Evolutionary conservation across 2,888 invertebrate genomes (phyloP).

Genomic region (Eupithecia tripunctaria): DNA sequence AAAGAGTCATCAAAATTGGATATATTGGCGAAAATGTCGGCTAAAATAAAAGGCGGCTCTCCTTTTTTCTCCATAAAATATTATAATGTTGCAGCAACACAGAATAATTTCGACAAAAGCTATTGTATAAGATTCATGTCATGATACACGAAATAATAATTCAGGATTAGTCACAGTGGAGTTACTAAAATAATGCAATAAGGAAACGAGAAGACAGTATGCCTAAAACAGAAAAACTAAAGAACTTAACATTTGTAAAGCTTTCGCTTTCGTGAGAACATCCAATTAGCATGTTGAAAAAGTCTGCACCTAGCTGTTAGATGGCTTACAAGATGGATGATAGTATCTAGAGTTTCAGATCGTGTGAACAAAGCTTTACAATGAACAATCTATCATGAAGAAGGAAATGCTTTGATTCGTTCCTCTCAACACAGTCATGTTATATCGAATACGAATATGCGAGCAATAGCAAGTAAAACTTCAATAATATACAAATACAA

Average conservation of each 20-base stretch:
- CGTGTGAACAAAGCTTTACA: conserved; percentile 62
- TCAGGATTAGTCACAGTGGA: conserved; percentile 16
- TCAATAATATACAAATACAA: neutral
- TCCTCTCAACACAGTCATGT: neutral
- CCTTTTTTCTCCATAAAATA: neutral
- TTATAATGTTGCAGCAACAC: neutral
- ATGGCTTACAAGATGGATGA: conserved; percentile 57
- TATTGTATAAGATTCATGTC: conserved; percentile 11
- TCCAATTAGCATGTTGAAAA: conserved; percentile 51
- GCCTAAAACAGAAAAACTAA: conserved; percentile 13
- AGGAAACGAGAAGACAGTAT: conserved; percentile 17
- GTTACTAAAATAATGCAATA: conserved; percentile 18
- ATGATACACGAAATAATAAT: conserved; percentile 11
- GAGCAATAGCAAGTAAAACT: neutral
- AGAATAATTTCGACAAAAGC: neutral
- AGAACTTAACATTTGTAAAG: conserved; percentile 17
- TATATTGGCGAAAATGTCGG: too few relatives aligned
- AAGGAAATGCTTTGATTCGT: conserved; percentile 22
- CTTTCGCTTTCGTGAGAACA: conserved; percentile 60
- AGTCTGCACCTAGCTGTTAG: conserved; percentile 53
- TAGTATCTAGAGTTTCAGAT: conserved; percentile 59
- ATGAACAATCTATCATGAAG: conserved; percentile 38
- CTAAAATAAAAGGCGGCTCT: neutral
- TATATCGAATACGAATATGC: neutral
- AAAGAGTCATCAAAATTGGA: neutral